phyloP scores from a whole-genome alignment of 53 echinoderm and acorn worm genomes.

The Henricia sp. region DNA sequence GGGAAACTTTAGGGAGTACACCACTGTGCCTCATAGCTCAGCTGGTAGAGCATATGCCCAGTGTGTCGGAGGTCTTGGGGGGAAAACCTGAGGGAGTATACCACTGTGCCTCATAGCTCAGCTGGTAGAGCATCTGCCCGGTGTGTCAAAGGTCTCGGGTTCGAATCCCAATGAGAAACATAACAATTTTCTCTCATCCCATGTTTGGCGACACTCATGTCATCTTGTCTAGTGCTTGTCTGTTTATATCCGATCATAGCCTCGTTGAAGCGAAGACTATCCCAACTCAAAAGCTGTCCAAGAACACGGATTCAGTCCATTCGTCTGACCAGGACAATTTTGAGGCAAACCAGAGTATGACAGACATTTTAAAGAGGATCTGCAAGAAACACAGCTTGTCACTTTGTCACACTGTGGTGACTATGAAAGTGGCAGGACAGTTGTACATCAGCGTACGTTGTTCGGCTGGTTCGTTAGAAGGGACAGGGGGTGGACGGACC shows the following conservation, averaged over 20 bases:
- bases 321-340: background rate
- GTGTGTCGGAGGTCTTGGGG: too few species aligned
- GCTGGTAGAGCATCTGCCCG: too few species aligned
- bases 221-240: background rate
- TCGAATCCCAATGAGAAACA: too few species aligned
- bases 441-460: background rate
- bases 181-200: too few species aligned
- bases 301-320: background rate
- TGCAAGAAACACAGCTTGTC: constrained; percentile 16
- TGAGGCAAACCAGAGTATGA: background rate
- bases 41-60: too few species aligned
- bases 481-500: background rate
- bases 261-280: background rate
- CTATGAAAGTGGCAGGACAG: background rate
- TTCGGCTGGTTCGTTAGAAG: background rate
- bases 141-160: too few species aligned
- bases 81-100: too few species aligned
- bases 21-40: too few species aligned
- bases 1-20: too few species aligned
- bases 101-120: too few species aligned
- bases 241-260: constrained; percentile 1
- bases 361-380: constrained; percentile 9
- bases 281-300: background rate
- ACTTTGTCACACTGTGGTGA: background rate
- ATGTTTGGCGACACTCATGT: too few species aligned